Evolutionary conservation across 2,888 invertebrate species (phyloP), one percentile per base, ranked within the genome.

Genomic region (Meteorus cinctellus): DNA sequence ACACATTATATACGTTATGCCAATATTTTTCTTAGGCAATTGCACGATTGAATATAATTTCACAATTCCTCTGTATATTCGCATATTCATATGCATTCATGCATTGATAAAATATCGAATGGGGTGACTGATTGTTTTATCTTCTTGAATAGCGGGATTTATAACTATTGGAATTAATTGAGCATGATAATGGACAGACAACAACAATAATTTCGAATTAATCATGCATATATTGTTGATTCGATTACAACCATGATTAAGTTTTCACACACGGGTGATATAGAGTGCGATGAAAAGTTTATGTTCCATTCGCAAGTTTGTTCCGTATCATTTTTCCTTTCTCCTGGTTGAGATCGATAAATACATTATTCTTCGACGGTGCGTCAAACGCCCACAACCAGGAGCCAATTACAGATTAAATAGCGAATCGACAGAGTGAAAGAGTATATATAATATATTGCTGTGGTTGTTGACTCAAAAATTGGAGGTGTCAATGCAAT

Each of bases 161-260:
- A 62, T 62, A 62, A 29, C 4, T 5, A 31, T 29, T 31, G 31
- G 16, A 31, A 62, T 62, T 62, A 62, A 62, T 62, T 62, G 62
- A 62, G 62, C 27, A 29, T 31, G 14, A 62, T 16, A 62, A 62
- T 62, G n/a, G 31, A 62, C 27, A 2, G 29, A 62, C 16, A 29
- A 19, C 19, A 19, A 55, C n/a, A 55, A 55, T 62, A 31, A n/a
- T 31, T 8, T n/a, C n/a, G 62, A n/a, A 62, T 62, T 62, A 4
- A 62, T 62, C 31, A 29, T 29, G 29, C n/a, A n/a, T 16, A 29
- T 31, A 62, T 29, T 29, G 2, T 29, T 29, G 29, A 60, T 16
- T n/a, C 29, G 3, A 29, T 29, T 29, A 62, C 12, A 31, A 10
- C 3, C 14, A 12, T 16, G 3, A 4, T 14, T 16, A 10, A 29